Evolutionary conservation across 2,888 invertebrate species (phyloP).

Genomic region (Hartigia nigra): DNA sequence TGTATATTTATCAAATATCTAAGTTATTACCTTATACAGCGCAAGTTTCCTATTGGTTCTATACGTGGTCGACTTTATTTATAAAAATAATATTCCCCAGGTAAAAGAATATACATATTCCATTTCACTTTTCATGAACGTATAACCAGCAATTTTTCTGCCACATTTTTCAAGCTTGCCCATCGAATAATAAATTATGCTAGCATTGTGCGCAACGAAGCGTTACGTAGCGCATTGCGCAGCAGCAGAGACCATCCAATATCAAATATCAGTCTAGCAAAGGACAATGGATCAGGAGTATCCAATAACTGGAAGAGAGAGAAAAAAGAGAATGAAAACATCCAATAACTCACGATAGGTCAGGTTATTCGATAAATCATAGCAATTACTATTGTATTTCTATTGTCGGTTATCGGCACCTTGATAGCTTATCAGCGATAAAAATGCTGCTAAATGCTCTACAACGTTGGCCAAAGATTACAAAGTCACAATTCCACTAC

Average conservation of each 20-base stretch:
- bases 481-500: background rate
- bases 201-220: background rate
- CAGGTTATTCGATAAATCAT: background rate
- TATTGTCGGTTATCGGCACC: background rate
- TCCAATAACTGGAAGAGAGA: background rate
- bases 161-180: background rate
- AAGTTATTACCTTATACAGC: background rate
- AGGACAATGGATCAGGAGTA: background rate
- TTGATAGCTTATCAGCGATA: background rate
- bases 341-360: background rate
- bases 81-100: background rate
- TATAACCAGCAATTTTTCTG: background rate
- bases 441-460: background rate
- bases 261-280: background rate
- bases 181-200: background rate
- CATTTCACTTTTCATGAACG: background rate
- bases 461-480: background rate
- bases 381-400: background rate
- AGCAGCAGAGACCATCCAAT: background rate
- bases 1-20: background rate
- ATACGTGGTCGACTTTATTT: background rate
- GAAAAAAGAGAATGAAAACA: background rate
- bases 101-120: background rate
- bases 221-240: background rate
- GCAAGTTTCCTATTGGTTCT: background rate